Evolutionary conservation across 2,113 vertebrate genomes (phyloP), one percentile per base, ranked within the genome.

Genomic region (Gopherus flavomarginatus): DNA sequence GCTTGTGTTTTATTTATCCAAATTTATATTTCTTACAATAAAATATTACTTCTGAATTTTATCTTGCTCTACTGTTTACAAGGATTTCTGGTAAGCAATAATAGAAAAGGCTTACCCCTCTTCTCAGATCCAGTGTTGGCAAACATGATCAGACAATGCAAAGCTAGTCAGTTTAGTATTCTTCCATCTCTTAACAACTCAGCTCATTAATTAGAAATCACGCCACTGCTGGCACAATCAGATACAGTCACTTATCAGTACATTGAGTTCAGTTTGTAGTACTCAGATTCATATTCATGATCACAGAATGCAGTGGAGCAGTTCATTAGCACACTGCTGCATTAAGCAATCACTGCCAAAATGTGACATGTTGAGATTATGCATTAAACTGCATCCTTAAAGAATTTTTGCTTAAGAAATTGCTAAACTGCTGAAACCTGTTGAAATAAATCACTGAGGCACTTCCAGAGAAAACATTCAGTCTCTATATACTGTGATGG

Each of bases 191-290:
- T 92, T 88, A 96, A 91, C 92, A 94, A 89, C 94, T 93, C 93
- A 93, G 35, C 65, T 97, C 91, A 90, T 96, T 97, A 95, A 96
- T 88, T 90, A 95, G 87, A 95, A 92, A 95, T 96, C 90, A 93
- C 93, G 85, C 89, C 82, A 82, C 92, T 93, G 57, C 96, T 95
- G 85, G 96, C 90, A 90, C 88, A 93, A 95, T 95, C 94, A 95
- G 92, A 84, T 89, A 81, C 77, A 95, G 92, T 94, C 92, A 96
- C 95, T 97, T 96, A 79, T 86, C 95, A 97, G 95, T 86, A 97
- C 92, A 93, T 84, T 95, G 97, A 96, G 93, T 94, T 96, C 90
- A 94, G 96, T 96, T 95, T 97, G 90, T 93, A 93, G 96, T 95
- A 94, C 82, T 95, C 75, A 1, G 17, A 90, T 96, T 97, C 97